Evolutionary conservation across 2,797 vertebrate species (phyloP).

Genomic region (Characodon lateralis): DNA sequence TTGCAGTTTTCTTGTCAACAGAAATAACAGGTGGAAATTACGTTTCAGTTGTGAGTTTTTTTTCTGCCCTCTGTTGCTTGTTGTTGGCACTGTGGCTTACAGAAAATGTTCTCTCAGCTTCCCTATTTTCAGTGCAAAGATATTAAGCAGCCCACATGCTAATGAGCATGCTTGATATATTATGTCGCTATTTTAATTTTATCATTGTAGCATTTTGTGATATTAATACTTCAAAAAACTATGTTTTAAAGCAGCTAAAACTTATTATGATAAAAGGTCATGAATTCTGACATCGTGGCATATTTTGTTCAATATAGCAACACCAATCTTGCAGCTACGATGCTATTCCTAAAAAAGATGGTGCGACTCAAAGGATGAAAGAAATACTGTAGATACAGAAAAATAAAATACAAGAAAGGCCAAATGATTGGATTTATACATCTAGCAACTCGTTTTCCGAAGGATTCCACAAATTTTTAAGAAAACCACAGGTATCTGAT

Average conservation of each 20-base stretch:
- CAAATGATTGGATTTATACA: neutral
- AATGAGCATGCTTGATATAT: neutral
- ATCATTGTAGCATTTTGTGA: neutral
- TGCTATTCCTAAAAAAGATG: neutral
- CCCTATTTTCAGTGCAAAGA: neutral
- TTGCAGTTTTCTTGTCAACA: neutral
- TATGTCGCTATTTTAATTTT: neutral
- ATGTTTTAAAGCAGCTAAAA: neutral
- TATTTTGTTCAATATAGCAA: neutral
- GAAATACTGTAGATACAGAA: neutral
- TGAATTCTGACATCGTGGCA: neutral
- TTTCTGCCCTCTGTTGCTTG: neutral
- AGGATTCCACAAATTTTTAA: neutral
- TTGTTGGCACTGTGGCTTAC: neutral
- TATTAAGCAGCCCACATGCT: neutral
- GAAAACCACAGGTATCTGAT: too few species aligned
- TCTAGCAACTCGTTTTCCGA: neutral
- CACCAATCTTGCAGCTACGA: neutral
- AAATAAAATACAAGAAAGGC: neutral
- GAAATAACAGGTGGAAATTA: neutral
- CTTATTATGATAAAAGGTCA: neutral
- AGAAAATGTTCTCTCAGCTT: neutral
- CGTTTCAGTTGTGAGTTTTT: neutral
- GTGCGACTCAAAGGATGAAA: neutral
- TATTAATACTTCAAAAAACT: neutral